phyloP scores from a whole-genome alignment of 2,888 invertebrate genomes.

The Eristalinus sepulchralis region DNA sequence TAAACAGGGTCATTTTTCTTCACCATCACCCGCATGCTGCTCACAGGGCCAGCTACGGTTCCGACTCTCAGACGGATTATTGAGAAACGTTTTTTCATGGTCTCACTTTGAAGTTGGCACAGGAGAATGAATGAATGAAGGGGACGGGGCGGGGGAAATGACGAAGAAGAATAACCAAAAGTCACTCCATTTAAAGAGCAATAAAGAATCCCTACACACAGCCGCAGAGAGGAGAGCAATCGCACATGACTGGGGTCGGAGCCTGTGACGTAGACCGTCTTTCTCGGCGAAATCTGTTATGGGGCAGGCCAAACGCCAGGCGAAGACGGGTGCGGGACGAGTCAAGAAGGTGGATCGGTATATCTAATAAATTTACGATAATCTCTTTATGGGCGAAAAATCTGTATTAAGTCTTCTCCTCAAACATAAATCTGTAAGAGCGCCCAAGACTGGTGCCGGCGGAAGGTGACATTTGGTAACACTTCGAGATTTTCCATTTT shows the following conservation, averaged over 20 bases:
- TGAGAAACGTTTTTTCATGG: slow-evolving; percentile 26
- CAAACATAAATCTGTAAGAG: slow-evolving; percentile 61
- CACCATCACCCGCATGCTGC: slow-evolving; percentile 37
- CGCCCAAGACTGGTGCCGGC: slow-evolving; percentile 22
- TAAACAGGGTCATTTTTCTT: slow-evolving; percentile 64
- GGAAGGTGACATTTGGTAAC: slow-evolving; percentile 55
- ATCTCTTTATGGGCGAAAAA: slow-evolving; percentile 67
- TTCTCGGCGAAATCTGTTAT: background rate
- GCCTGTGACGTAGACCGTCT: slow-evolving; percentile 23
- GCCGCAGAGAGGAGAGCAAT: slow-evolving; percentile 7
- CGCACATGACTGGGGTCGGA: slow-evolving; percentile 37
- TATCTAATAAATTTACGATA: slow-evolving; percentile 70
- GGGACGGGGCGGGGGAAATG: background rate
- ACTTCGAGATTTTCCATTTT: slow-evolving; percentile 65
- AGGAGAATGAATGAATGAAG: background rate
- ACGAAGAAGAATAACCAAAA: slow-evolving; percentile 50
- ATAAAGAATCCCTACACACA: slow-evolving; percentile 65
- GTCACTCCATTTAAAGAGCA: slow-evolving; percentile 67
- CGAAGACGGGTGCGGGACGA: slow-evolving; percentile 3
- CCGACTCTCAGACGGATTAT: slow-evolving; percentile 9
- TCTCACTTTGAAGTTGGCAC: background rate
- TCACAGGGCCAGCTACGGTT: background rate
- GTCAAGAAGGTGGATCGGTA: slow-evolving; percentile 64
- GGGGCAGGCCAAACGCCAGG: background rate
- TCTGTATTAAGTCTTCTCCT: slow-evolving; percentile 65